These are phyloP conservation scores for Punctoribates punctum DNA, from an alignment of 2,888 invertebrate genomes.

Conservation along the genomic window DNA sequence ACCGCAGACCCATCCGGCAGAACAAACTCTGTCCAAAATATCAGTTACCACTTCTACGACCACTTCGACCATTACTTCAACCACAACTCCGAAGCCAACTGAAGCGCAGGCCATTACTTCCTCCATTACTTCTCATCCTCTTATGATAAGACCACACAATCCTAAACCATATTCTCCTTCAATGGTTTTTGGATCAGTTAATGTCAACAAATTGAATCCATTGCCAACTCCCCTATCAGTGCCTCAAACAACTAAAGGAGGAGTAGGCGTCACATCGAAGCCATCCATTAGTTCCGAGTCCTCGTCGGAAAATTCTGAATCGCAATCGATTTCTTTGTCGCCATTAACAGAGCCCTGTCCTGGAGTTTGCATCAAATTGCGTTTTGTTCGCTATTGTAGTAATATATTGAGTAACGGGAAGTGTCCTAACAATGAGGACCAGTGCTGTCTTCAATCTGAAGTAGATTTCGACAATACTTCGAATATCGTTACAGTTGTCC, in stretches of 20 bases:
- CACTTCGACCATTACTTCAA: constrained; percentile 31
- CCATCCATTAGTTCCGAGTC: not conserved
- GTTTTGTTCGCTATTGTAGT: constrained; percentile 45
- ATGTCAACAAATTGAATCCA: not conserved
- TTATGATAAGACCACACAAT: not conserved
- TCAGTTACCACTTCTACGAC: constrained; percentile 10
- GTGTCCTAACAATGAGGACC: constrained; percentile 38
- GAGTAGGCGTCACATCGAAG: not conserved
- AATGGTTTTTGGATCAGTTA: constrained; percentile 8
- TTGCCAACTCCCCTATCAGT: not conserved
- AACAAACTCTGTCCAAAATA: not conserved
- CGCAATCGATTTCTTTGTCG: not conserved
- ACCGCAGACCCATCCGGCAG: constrained; percentile 53
- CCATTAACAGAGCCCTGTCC: constrained; percentile 39
- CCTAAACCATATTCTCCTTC: constrained; percentile 13
- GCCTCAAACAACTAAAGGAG: not conserved
- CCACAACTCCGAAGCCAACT: constrained; percentile 17
- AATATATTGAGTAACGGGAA: constrained; percentile 32
- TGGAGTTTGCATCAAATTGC: constrained; percentile 46
- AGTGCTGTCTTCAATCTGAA: constrained; percentile 44
- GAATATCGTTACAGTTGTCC: constrained; percentile 37
- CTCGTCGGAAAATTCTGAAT: not conserved
- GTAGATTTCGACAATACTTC: constrained; percentile 35
- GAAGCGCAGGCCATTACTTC: too few species aligned
- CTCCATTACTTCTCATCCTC: constrained; percentile 3